A percentile compares a stretch with the other conserved stretches of the same genome.
phyloP scores from a whole-genome alignment of 2,888 invertebrate species.

The Disparrhopalites patrizii region DNA sequence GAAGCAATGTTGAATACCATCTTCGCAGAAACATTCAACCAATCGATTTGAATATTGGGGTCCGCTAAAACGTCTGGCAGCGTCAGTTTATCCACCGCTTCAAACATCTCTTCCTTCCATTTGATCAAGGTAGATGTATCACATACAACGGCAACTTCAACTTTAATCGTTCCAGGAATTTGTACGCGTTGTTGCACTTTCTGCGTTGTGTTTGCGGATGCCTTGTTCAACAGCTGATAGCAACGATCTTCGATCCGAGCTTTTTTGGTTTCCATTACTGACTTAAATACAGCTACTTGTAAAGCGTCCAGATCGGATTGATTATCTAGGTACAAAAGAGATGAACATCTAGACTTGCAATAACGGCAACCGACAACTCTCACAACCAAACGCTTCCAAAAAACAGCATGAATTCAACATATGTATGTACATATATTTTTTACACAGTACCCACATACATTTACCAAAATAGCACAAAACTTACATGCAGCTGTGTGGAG shows the following conservation, averaged over 20 bases:
- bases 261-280: constrained; percentile 5
- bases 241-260: constrained; percentile 2
- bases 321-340: not conserved
- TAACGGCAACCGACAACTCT: no score
- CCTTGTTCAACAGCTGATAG: constrained; percentile 13
- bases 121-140: not conserved
- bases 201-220: no score
- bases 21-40: constrained; percentile 15
- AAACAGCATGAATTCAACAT: no score
- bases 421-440: no score
- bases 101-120: constrained; percentile 10
- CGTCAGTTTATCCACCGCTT: not conserved
- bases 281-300: constrained; percentile 10
- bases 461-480: no score
- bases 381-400: no score
- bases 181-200: not conserved
- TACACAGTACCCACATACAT: no score
- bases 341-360: not conserved
- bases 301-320: not conserved
- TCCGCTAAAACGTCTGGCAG: constrained; percentile 2
- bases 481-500: constrained; percentile 5
- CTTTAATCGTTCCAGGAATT: not conserved
- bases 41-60: constrained; percentile 3
- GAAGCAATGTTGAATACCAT: constrained; percentile 17
- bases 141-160: not conserved